These are phyloP conservation scores for Heterodera filipjevi DNA, from an alignment of 2,888 invertebrate species.

Conservation along the genomic window DNA sequence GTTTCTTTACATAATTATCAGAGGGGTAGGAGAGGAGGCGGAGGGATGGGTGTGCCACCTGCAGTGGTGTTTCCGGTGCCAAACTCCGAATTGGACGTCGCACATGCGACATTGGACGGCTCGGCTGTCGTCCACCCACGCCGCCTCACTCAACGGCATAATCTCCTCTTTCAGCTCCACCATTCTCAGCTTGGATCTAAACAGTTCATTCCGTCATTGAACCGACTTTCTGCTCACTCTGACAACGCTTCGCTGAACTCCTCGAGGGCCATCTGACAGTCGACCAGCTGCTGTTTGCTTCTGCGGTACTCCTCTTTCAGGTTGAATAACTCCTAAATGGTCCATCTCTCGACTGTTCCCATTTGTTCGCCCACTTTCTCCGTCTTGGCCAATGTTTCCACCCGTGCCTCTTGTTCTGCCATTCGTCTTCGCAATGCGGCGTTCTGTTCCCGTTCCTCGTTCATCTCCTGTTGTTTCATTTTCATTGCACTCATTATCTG, in stretches of 20 bases:
- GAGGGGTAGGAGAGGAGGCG: background rate
- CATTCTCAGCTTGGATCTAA: constrained; percentile 52
- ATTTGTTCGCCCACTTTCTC: constrained; percentile 25
- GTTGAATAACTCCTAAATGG: constrained; percentile 20
- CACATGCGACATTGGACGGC: constrained; percentile 47
- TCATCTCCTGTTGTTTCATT: constrained; percentile 46
- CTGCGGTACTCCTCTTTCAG: constrained; percentile 25
- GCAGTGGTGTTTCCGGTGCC: constrained; percentile 55
- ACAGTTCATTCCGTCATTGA: background rate
- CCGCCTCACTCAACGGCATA: constrained; percentile 46
- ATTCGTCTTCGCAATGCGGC: constrained; percentile 25
- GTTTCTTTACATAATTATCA: constrained; percentile 34
- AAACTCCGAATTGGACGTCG: constrained; percentile 44
- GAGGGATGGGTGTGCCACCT: constrained; percentile 37
- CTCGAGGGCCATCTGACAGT: constrained; percentile 48
- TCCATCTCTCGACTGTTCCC: background rate
- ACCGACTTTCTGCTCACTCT: constrained; percentile 35
- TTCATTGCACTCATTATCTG: constrained; percentile 38
- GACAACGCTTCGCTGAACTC: constrained; percentile 53
- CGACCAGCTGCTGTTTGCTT: constrained; percentile 35
- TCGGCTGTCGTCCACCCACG: constrained; percentile 52
- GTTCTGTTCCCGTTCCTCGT: constrained; percentile 27
- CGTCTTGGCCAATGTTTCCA: constrained; percentile 7
- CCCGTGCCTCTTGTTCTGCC: constrained; percentile 21
- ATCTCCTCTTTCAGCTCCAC: constrained; percentile 54